These are phyloP conservation scores for Poeciliopsis paucimaculata DNA, from an alignment of 2,797 vertebrate species.

Conservation along the genomic window DNA sequence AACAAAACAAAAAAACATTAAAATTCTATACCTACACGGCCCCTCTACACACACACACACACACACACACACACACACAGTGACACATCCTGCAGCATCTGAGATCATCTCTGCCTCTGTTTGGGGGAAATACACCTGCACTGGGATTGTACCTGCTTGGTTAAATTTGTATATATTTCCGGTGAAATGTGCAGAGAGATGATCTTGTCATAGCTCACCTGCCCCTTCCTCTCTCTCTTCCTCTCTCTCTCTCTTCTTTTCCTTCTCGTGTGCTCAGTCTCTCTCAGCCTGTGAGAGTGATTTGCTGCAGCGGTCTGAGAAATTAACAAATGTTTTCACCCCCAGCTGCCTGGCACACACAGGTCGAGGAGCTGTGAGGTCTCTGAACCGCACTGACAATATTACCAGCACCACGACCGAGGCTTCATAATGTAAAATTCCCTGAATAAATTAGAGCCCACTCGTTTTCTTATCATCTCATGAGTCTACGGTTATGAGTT, in stretches of 20 bases:
- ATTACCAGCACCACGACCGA: conserved; percentile 37
- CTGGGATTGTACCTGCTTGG: conserved; percentile 61
- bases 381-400: conserved; percentile 47
- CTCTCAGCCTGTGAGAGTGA: not conserved
- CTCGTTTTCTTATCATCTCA: conserved; percentile 66
- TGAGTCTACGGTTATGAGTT: conserved; percentile 56
- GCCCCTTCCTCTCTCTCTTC: not conserved
- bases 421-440: conserved; percentile 68
- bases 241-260: not conserved
- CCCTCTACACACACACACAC: not conserved
- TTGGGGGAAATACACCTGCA: conserved; percentile 59
- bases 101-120: conserved; percentile 2
- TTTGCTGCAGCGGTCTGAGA: conserved; percentile 55
- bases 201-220: not conserved
- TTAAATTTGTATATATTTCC: conserved; percentile 7
- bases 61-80: not conserved
- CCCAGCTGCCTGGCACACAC: conserved; percentile 18
- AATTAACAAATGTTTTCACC: conserved; percentile 56
- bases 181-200: not conserved
- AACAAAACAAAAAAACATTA: no score
- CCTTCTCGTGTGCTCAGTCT: not conserved
- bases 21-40: no score
- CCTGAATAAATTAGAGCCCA: conserved; percentile 77
- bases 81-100: not conserved
- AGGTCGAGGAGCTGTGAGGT: conserved; percentile 40